Base-by-base conservation (phyloP, 1,140 invertebrate species). In the Drosophila punjabiensis region DNA sequence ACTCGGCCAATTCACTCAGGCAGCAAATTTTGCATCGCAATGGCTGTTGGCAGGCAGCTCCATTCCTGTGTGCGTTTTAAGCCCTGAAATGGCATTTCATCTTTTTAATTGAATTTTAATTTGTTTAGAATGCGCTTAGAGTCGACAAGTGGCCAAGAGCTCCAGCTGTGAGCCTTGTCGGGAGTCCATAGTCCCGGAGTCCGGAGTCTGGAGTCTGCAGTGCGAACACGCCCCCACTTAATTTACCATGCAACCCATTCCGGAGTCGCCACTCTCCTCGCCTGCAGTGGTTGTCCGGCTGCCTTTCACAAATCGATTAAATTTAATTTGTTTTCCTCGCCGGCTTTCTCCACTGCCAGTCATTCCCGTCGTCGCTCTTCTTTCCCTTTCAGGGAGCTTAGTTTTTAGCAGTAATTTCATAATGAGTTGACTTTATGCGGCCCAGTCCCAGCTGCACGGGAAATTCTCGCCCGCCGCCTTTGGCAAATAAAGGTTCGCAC, bases 71-170 rank as follows among this genome's bases (percentile, higher is more conserved):
- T 70, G 28, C 69, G 76, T 78, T 64, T 77, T 82, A 81, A 90
- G 83, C 79, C 61, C 52, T 81, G 74, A 87, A 90, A 82, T 85
- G 90, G 55, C 86, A 90, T 90, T 92, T 92, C 89, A 92, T 92
- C 90, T 92, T 92, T 92, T 90, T 92, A 92, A 92, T 92, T 92
- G 90, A 92, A 92, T 92, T 92, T 92, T 92, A 92, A 92, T 92
- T 92, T 92, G 90, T 92, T 92, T 92, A 85, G 86, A 89, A 88
- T 92, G 90, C 90, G 90, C 86, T 86, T 79, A 85, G 83, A 86
- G 79, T 32, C 53, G 79, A 60, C 68, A 86, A 81, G 82, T 86
- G 62, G 75, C 69, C 65, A 56, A 79, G 74, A 64, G 71, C 67
- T 66, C 30, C 11, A 11, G 32, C 53, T 50, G 45, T 41, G 67